Evolutionary conservation across 2,797 vertebrate species (phyloP).

Genomic region (Eulemur mongoz): DNA sequence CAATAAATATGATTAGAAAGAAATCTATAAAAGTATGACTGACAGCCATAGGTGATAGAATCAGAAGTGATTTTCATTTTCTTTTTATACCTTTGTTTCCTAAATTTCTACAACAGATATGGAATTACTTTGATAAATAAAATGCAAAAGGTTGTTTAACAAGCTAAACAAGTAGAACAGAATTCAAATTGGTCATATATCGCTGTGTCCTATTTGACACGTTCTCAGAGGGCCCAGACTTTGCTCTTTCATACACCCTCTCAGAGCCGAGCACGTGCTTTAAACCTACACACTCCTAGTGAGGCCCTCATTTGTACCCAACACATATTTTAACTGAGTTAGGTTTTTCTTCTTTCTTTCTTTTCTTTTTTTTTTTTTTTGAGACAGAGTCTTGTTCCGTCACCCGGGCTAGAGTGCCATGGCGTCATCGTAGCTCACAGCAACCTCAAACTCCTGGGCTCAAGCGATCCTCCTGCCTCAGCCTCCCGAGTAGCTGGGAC

Average conservation of each 20-base stretch:
- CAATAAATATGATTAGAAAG: not conserved
- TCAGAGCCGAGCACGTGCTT: rapidly evolving
- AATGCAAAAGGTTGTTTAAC: not conserved
- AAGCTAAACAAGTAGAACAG: not conserved
- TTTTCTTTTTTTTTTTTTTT: too few species aligned
- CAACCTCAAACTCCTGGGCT: too few species aligned
- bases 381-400: too few species aligned
- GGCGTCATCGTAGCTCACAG: too few species aligned
- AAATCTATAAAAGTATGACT: not conserved
- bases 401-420: too few species aligned
- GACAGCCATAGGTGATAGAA: not conserved
- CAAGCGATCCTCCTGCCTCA: too few species aligned
- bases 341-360: too few species aligned
- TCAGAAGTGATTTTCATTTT: not conserved
- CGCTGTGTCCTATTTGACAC: rapidly evolving
- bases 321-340: not conserved
- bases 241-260: too few species aligned
- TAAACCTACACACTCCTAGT: rapidly evolving
- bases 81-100: not conserved
- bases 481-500: too few species aligned
- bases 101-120: not conserved
- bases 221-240: not conserved
- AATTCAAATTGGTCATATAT: rapidly evolving
- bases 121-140: not conserved
- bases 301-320: not conserved